Evolutionary conservation across 2,113 vertebrate genomes (phyloP), one percentile per base, ranked within the genome.

Genomic region (Elephantulus edwardii): DNA sequence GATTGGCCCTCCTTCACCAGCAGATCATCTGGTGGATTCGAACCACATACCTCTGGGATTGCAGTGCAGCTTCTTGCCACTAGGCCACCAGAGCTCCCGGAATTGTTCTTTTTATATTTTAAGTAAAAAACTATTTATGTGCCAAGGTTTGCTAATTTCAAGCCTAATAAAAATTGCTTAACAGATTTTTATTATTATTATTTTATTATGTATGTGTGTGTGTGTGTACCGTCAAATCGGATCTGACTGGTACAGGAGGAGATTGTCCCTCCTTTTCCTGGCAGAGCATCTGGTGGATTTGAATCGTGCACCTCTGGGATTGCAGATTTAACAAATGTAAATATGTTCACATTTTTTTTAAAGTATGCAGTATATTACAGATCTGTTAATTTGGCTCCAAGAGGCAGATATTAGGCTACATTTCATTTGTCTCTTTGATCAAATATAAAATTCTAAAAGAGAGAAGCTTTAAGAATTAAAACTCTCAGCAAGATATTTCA

Each of bases 291-390:
- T n/a, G n/a, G n/a, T n/a, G n/a, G n/a, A n/a, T n/a, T n/a, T n/a
- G n/a, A n/a, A n/a, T n/a, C n/a, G n/a, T n/a, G n/a, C n/a, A n/a
- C n/a, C n/a, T n/a, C n/a, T n/a, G n/a, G n/a, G n/a, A n/a, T n/a
- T n/a, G n/a, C n/a, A n/a, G n/a, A 88, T 86, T 54, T 26, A 91
- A 64, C 44, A 89, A 79, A 70, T 90, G 62, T 87, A 95, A 91
- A 83, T 77, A 28, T 89, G 70, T 94, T 95, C 94, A 92, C 89
- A 84, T 93, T 92, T 86, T 92, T n/a, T n/a, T 77, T 68, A 40
- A 89, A 64, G 12, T 48, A 68, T 56, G 44, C 46, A 50, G 58
- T 22, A 58, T 66, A 54, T 35, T 88, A 91, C 60, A 88, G 30
- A 76, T 83, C 68, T n/a, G 20, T 80, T 85, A 4, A 72, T 78